Percentiles rank a stretch among this genome's conserved stretches.
These are phyloP conservation scores for Cheiracanthium punctorium DNA, from an alignment of 2,888 invertebrate species.

Conservation along the genomic window DNA sequence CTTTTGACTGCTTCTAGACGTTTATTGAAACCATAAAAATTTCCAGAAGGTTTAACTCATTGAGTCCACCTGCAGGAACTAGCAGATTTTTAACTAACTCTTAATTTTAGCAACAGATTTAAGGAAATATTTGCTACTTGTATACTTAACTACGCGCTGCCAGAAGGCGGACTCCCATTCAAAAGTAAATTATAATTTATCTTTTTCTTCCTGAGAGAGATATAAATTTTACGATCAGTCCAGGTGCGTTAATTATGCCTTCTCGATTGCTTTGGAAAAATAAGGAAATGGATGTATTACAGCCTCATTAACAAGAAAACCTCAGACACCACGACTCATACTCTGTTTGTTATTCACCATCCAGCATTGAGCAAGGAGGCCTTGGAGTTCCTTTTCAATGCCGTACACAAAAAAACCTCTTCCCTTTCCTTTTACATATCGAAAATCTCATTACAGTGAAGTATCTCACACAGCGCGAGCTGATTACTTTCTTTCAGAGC, in stretches of 20 bases:
- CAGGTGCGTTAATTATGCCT: background rate
- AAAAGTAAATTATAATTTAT: no score
- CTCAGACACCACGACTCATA: background rate
- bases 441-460: background rate
- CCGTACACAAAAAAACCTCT: background rate
- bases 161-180: no score
- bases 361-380: constrained; percentile 32
- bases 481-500: background rate
- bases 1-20: no score
- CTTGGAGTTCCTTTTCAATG: constrained; percentile 49
- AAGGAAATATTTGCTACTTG: no score
- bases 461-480: background rate
- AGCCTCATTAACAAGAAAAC: constrained; percentile 24
- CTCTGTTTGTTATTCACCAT: background rate
- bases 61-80: no score
- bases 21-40: no score
- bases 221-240: no score
- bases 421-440: background rate
- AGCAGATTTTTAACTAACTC: no score
- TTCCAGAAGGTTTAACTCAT: no score
- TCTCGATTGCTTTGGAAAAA: background rate
- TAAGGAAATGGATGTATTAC: constrained; percentile 34
- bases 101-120: no score
- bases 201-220: no score
- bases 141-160: no score